These are phyloP conservation scores for Todiramphus chloris DNA, from an alignment of 2,113 vertebrate species.

Conservation along the genomic window DNA sequence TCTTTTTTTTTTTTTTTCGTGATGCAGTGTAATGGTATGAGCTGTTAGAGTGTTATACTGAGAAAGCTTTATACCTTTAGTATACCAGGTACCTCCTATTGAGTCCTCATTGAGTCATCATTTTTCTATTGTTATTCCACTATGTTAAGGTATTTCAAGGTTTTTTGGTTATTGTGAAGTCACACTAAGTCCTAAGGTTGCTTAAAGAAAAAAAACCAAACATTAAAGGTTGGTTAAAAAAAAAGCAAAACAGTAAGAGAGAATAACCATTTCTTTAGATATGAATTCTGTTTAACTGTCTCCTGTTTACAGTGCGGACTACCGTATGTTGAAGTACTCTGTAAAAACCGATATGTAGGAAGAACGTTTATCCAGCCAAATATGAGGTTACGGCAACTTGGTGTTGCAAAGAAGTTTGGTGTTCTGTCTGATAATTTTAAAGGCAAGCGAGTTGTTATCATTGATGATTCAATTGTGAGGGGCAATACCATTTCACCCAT, in stretches of 20 bases:
- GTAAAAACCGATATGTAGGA: conserved; percentile 97
- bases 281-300: not conserved
- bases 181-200: not conserved
- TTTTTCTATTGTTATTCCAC: not conserved
- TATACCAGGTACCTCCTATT: accelerated
- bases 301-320: conserved; percentile 83
- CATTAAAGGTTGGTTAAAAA: not conserved
- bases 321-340: conserved; percentile 93
- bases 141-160: not conserved
- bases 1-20: not conserved
- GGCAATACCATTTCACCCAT: conserved; percentile 98
- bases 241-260: not conserved
- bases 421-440: conserved; percentile 95
- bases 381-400: conserved; percentile 93
- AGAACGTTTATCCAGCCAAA: conserved; percentile 98
- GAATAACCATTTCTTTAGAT: not conserved
- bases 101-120: not conserved
- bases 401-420: conserved; percentile 98
- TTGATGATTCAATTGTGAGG: conserved; percentile 97
- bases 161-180: not conserved
- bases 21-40: not conserved
- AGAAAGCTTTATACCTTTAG: not conserved
- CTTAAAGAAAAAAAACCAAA: not conserved
- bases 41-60: not conserved
- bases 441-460: conserved; percentile 92